phyloP scores from a whole-genome alignment of 2,797 vertebrate species.

The Antrozous pallidus region DNA sequence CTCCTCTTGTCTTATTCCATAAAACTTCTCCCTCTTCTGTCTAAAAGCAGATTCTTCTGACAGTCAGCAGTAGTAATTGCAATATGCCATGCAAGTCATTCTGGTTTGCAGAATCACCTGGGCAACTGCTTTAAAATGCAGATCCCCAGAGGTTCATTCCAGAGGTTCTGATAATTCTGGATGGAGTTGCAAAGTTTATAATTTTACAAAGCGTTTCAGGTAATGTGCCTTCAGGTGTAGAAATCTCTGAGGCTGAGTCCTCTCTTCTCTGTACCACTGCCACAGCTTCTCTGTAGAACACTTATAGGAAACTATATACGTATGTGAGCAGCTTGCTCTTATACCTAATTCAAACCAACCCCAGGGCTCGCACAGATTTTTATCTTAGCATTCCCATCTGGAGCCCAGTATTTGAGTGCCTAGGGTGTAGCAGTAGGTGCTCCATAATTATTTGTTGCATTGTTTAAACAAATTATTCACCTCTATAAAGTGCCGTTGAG shows the following conservation, averaged over 20 bases:
- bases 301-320: neutral
- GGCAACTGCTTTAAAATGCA: neutral
- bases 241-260: neutral
- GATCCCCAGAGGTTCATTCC: neutral
- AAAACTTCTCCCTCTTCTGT: neutral
- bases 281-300: neutral
- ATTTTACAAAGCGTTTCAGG: neutral
- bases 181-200: neutral
- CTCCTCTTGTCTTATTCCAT: neutral
- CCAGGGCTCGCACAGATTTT: neutral
- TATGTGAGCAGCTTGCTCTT: neutral
- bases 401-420: neutral
- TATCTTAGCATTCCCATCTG: neutral
- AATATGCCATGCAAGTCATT: neutral
- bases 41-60: neutral
- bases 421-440: neutral
- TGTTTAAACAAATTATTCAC: neutral
- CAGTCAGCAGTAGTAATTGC: neutral
- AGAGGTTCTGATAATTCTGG: neutral
- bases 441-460: neutral
- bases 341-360: neutral
- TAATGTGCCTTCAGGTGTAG: fast-evolving
- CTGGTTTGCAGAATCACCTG: neutral
- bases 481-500: neutral
- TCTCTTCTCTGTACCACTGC: neutral